Base-by-base conservation (phyloP, 37 sponge, comb jelly and placozoan species). In the Halisarca cf. caerulea region DNA sequence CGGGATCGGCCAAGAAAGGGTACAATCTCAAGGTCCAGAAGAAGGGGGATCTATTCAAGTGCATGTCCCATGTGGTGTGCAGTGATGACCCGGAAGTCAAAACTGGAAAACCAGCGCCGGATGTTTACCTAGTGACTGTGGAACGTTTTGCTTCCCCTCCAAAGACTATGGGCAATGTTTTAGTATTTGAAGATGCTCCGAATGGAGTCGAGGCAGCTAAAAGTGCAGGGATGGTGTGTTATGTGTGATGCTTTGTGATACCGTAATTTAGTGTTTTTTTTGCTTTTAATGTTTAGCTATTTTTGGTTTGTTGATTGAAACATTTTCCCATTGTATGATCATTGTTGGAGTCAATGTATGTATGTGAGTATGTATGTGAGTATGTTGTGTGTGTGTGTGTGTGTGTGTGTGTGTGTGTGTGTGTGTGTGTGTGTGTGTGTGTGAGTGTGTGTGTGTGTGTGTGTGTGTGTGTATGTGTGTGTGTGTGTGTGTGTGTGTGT, bases 171-270 rank as follows among this genome's bases (percentile, higher is more conserved):
- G 70, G 36, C 0, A 90, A 96, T 59, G 95, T 94, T 6, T 45
- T 98, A 35, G 99, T 98, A 33, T 94, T 98, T 80, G 99, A 98
- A 75, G 99, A 98, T 92, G 97, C 99, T 25, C 93, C 95, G 18
- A 96, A 94, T 90, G 99, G 99, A 21, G 91, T 98, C 0, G 73
- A 66, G 36, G 88, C 97, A 47, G 96, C 91, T 6, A 88, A 91
- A 53, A 88, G 93, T 32, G 99, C 99, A 73, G 93, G 90, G 23
- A 96, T 98, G 97, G 80, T 85, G 80, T 41, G 77, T 4, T 47
- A 6, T 47, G 51, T 62, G 6, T 4, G 30, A 27, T 20, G 23
- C 25, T 62, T n/a, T n/a, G n/a, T n/a, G n/a, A n/a, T n/a, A n/a
- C n/a, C n/a, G n/a, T n/a, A n/a, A n/a, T n/a, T n/a, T n/a, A n/a